Percentiles rank a stretch among this genome's conserved stretches.
Evolutionary conservation across 2,888 invertebrate species (phyloP).

Genomic region (Aethes cnicana): DNA sequence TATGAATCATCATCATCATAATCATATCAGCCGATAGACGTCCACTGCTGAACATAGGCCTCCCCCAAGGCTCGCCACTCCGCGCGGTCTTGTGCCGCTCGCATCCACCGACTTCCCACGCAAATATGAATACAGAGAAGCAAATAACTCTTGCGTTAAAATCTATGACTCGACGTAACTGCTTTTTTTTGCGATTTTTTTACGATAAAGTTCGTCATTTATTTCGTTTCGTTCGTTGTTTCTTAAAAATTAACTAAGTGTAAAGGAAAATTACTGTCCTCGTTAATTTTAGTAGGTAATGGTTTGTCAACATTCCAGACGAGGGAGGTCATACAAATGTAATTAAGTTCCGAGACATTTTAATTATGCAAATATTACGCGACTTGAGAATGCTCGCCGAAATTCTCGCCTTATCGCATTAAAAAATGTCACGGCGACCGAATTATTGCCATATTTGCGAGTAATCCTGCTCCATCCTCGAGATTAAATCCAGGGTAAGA

Average conservation of each 20-base stretch:
- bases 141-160: too few species aligned
- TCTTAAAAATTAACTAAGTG: not conserved
- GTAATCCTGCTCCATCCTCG: conserved; percentile 64
- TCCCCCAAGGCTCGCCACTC: too few species aligned
- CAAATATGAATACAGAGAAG: too few species aligned
- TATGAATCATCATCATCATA: too few species aligned
- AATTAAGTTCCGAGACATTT: conserved; percentile 21
- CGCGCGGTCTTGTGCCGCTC: too few species aligned
- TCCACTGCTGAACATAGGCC: too few species aligned
- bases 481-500: conserved; percentile 72
- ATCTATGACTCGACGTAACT: too few species aligned
- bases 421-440: conserved; percentile 47
- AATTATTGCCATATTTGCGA: conserved; percentile 68
- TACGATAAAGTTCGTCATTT: too few species aligned
- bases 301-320: conserved; percentile 17
- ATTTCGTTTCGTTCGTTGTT: too few species aligned
- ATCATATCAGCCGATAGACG: too few species aligned
- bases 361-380: conserved; percentile 24
- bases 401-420: conserved; percentile 35
- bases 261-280: not conserved
- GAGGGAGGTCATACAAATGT: conserved; percentile 7
- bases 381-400: conserved; percentile 14
- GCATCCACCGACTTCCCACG: too few species aligned
- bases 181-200: too few species aligned
- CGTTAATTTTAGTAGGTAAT: conserved; percentile 1